phyloP scores from a whole-genome alignment of 30 jellyfish, hydroid and myxozoan genomes.

The Cassiopea andromeda region DNA sequence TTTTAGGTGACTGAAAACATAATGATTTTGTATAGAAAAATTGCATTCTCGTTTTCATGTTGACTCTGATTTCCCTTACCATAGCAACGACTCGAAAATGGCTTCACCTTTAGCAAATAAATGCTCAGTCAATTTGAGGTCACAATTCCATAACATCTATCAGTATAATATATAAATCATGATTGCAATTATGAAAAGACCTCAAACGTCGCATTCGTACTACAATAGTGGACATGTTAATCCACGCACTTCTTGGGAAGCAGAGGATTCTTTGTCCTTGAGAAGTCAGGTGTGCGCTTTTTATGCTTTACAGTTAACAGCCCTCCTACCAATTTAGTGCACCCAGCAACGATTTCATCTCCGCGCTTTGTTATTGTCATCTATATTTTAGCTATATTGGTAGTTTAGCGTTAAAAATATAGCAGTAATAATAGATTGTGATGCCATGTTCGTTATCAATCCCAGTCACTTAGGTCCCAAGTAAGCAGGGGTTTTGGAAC shows the following conservation, averaged over 20 bases:
- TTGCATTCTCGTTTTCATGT: background rate
- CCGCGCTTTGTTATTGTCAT: no score
- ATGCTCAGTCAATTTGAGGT: background rate
- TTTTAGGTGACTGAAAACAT: background rate
- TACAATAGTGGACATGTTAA: conserved; percentile 9
- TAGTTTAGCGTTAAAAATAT: no score
- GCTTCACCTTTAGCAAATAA: no score
- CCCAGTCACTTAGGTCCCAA: no score
- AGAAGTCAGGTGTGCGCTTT: background rate
- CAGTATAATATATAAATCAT: background rate
- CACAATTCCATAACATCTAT: background rate
- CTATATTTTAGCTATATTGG: no score
- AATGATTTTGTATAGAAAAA: background rate
- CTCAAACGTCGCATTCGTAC: conserved; percentile 6
- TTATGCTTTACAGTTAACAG: background rate
- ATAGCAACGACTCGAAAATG: background rate
- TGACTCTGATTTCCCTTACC: background rate
- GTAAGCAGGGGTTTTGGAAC: no score
- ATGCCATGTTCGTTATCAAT: no score
- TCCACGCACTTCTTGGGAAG: conserved; percentile 50
- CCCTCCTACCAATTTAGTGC: no score
- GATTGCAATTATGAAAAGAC: conserved; percentile 53
- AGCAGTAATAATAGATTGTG: no score
- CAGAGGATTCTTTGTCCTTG: conserved; percentile 1
- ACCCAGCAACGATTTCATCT: no score